These are phyloP conservation scores for Diceros bicornis DNA, from an alignment of 2,797 vertebrate species.

Conservation along the genomic window DNA sequence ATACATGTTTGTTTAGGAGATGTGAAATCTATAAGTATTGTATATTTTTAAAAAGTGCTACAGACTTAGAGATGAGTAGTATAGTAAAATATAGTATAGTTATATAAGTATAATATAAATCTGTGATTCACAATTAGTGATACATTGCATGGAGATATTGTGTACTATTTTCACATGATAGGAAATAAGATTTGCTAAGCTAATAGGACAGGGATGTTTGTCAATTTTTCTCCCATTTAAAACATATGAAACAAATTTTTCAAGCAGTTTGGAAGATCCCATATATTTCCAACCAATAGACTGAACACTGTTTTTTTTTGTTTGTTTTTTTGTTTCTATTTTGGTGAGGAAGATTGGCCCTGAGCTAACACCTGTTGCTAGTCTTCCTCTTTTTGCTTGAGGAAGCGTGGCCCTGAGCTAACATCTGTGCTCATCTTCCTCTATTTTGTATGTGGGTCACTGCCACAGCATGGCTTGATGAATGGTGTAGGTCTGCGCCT, in stretches of 20 bases:
- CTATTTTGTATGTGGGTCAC: no score
- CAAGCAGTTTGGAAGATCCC: not conserved
- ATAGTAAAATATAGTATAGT: constrained; percentile 29
- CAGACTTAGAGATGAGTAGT: not conserved
- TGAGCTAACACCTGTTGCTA: no score
- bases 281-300: constrained; percentile 49
- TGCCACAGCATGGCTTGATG: no score
- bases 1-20: not conserved
- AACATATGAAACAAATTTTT: constrained; percentile 45
- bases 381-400: no score
- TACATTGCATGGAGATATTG: not conserved
- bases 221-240: constrained; percentile 27
- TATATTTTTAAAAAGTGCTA: not conserved
- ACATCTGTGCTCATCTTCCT: no score
- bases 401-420: no score
- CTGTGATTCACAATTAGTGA: constrained; percentile 31
- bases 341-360: no score
- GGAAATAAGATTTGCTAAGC: constrained; percentile 32
- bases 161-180: not conserved
- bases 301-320: not conserved
- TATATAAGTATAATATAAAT: constrained; percentile 16
- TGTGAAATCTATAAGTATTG: not conserved
- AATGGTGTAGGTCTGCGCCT: no score
- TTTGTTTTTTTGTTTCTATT: no score
- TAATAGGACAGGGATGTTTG: constrained; percentile 17